These are phyloP conservation scores for Motacilla tschutschensis DNA, from an alignment of 2,113 vertebrate species.

Conservation along the genomic window DNA sequence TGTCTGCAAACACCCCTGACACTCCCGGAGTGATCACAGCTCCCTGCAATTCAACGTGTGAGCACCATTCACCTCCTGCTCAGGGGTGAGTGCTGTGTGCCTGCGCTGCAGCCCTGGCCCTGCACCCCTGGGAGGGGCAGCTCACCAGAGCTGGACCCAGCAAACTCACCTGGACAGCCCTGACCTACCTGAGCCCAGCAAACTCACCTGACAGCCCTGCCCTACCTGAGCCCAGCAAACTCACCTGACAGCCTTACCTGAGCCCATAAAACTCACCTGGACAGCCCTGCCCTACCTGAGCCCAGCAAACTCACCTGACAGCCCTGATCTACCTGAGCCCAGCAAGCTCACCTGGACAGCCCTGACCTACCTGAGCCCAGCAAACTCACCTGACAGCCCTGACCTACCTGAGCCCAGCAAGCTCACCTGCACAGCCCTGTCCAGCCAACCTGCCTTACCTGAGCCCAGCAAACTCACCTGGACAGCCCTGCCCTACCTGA, in stretches of 20 bases:
- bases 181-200: rapidly evolving
- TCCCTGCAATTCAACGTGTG: background rate
- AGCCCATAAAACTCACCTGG: rapidly evolving
- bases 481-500: no score
- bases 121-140: background rate
- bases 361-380: no score
- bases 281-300: rapidly evolving
- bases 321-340: background rate
- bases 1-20: background rate
- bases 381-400: no score
- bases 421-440: no score
- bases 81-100: background rate
- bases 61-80: background rate
- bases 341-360: rapidly evolving
- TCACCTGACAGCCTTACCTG: no score
- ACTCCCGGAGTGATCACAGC: background rate
- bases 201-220: background rate
- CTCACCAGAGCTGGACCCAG: background rate
- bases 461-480: no score
- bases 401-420: no score
- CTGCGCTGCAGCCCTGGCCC: background rate
- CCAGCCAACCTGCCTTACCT: no score
- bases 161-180: no score
- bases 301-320: no score
- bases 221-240: no score